phyloP scores from a whole-genome alignment of 2,113 vertebrate genomes.

The Tychaedon coryphoeus region DNA sequence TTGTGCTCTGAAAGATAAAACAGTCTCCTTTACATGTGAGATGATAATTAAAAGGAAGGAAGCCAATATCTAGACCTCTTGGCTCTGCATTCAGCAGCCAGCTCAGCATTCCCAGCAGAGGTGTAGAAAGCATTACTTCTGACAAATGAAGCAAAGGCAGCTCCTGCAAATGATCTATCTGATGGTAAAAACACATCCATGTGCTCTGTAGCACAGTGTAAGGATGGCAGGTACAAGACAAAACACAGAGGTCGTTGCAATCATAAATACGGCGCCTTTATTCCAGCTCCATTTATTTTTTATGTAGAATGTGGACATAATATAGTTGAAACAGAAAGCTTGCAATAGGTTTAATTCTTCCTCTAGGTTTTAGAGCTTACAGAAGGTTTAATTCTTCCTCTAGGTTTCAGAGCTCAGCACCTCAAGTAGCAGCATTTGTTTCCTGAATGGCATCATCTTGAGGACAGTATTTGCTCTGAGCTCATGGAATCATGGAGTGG shows the following conservation, averaged over 20 bases:
- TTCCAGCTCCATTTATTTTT: neutral
- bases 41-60: constrained; percentile 51
- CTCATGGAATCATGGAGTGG: neutral
- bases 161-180: neutral
- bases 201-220: neutral
- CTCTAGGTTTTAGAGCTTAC: neutral
- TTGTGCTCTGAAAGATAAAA: constrained; percentile 16
- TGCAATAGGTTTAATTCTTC: neutral
- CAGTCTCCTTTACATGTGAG: neutral
- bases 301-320: neutral
- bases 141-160: neutral
- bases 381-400: neutral
- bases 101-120: constrained; percentile 40
- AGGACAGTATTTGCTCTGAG: neutral
- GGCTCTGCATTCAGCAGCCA: constrained; percentile 20
- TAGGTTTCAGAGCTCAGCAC: neutral
- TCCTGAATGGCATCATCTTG: neutral
- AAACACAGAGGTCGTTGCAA: neutral
- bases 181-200: neutral
- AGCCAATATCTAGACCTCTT: neutral
- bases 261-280: neutral
- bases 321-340: neutral
- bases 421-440: neutral
- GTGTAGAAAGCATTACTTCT: neutral
- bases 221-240: neutral